A percentile compares a stretch with the other conserved stretches of the same genome.
These are phyloP conservation scores for Protosalanx chinensis DNA, from an alignment of 2,797 vertebrate species.

Conservation along the genomic window DNA sequence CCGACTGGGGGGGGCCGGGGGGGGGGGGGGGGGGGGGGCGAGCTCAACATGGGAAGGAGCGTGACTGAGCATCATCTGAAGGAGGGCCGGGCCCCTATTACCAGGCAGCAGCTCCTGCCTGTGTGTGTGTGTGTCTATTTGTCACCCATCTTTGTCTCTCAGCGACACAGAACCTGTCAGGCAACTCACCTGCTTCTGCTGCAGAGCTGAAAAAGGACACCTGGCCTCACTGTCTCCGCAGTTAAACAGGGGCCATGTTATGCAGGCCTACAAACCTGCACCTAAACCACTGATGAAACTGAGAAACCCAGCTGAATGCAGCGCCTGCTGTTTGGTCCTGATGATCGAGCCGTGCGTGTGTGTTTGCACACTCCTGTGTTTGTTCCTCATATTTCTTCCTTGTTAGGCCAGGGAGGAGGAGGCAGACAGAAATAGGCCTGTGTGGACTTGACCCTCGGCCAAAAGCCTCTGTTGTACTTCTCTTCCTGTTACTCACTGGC, in stretches of 20 bases:
- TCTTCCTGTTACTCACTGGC: conserved; percentile 44
- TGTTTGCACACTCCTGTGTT: conserved; percentile 16
- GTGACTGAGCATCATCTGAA: background rate
- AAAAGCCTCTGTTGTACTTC: conserved; percentile 41
- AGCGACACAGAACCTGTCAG: background rate
- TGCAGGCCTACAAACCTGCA: too few relatives aligned
- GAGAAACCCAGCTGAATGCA: too few relatives aligned
- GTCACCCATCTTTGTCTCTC: background rate
- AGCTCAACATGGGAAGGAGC: background rate
- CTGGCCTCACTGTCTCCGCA: too few relatives aligned
- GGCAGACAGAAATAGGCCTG: conserved; percentile 45
- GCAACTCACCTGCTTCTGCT: too few relatives aligned
- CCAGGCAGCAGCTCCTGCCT: background rate
- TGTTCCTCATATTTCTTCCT: conserved; percentile 6
- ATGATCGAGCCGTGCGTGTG: conserved; percentile 25
- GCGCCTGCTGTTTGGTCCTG: background rate
- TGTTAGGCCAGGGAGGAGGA: conserved; percentile 10
- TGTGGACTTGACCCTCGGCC: conserved; percentile 45
- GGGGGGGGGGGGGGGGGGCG: too few relatives aligned
- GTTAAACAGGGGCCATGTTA: too few relatives aligned
- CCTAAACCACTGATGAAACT: too few relatives aligned
- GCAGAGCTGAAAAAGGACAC: too few relatives aligned
- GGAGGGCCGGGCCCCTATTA: background rate
- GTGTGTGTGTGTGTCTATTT: background rate
- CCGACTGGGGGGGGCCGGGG: background rate